Evolutionary conservation across 2,888 invertebrate species (phyloP).

Genomic region (Erynnis tages): DNA sequence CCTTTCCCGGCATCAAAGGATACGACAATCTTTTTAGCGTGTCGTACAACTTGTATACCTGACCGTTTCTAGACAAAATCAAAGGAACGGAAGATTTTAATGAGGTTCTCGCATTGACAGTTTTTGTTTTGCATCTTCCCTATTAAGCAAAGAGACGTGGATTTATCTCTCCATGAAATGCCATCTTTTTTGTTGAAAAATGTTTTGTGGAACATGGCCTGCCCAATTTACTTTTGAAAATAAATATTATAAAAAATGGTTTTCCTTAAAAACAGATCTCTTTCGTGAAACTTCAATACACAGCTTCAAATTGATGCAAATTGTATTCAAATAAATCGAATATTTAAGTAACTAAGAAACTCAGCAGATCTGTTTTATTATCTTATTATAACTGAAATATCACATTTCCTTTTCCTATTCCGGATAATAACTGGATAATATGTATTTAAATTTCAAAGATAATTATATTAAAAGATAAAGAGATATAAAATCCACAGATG

Average conservation of each 20-base stretch:
- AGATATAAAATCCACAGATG: constrained; percentile 26
- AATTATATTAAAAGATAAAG: background rate
- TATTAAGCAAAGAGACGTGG: constrained; percentile 37
- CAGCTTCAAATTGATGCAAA: too few species aligned
- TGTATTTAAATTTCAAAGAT: background rate
- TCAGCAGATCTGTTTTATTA: too few species aligned
- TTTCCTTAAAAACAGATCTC: too few species aligned
- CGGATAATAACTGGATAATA: too few species aligned
- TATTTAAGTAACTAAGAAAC: too few species aligned
- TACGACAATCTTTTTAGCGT: constrained; percentile 47
- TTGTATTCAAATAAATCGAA: too few species aligned
- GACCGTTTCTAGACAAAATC: constrained; percentile 73
- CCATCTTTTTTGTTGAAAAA: constrained; percentile 13
- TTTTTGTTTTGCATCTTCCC: constrained; percentile 64
- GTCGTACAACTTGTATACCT: constrained; percentile 49
- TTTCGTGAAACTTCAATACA: too few species aligned
- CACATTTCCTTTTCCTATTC: too few species aligned
- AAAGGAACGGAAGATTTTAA: constrained; percentile 79
- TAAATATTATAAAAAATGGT: too few species aligned
- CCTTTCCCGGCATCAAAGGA: constrained; percentile 57
- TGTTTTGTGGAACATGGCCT: background rate
- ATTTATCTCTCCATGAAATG: constrained; percentile 30
- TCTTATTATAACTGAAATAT: too few species aligned
- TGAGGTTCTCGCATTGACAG: constrained; percentile 72
- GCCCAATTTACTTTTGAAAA: background rate